Evolutionary conservation across 2,888 invertebrate genomes (phyloP).

Genomic region (Melanostoma mellinum): DNA sequence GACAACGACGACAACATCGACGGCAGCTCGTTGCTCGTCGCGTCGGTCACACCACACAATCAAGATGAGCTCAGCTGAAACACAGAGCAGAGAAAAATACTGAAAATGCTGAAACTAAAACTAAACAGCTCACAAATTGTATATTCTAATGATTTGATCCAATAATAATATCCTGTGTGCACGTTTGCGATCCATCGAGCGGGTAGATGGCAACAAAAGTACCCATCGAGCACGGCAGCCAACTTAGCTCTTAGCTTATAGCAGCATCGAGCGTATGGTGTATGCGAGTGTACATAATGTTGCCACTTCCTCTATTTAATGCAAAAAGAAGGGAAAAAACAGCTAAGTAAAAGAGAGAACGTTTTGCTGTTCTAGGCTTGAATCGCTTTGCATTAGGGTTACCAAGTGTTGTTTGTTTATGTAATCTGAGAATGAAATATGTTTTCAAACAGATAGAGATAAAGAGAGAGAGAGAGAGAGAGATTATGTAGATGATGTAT

Average conservation of each 20-base stretch:
- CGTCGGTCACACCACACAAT: background rate
- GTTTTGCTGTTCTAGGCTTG: slow-evolving; percentile 30
- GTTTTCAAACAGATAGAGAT: no score
- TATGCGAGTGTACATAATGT: slow-evolving; percentile 58
- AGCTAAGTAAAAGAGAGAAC: slow-evolving; percentile 17
- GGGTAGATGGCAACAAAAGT: slow-evolving; percentile 19
- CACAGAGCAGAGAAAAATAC: slow-evolving; percentile 3
- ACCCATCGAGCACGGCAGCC: slow-evolving; percentile 13
- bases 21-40: no score
- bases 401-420: slow-evolving; percentile 18
- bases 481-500: no score
- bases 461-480: no score
- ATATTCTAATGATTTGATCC: slow-evolving; percentile 56
- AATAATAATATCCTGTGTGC: slow-evolving; percentile 61
- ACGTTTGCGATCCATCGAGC: slow-evolving; percentile 32
- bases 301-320: slow-evolving; percentile 63
- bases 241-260: slow-evolving; percentile 5
- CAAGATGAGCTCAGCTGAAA: background rate
- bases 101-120: slow-evolving; percentile 29
- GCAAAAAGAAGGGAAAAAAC: slow-evolving; percentile 11
- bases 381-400: slow-evolving; percentile 23
- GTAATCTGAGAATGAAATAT: accelerated
- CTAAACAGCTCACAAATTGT: slow-evolving; percentile 45
- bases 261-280: slow-evolving; percentile 33
- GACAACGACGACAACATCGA: no score